Base-by-base conservation (phyloP, 2,888 invertebrate species). In the Mamestra brassicae region DNA sequence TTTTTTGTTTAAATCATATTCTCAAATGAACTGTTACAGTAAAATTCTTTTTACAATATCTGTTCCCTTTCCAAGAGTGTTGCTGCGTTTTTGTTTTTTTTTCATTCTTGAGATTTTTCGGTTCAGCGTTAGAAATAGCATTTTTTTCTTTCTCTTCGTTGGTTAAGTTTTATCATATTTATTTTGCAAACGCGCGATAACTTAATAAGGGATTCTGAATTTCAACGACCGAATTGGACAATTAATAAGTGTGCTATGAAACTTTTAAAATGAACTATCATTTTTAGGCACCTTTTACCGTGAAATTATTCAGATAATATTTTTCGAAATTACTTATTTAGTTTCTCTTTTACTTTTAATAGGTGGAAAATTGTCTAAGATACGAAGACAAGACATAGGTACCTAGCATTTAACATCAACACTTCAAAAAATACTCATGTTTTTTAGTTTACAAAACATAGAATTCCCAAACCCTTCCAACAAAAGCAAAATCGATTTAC, bases 91-190 rank as follows among this genome's bases (percentile, higher is more conserved):
- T 38, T 66, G n/a, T 2, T 63, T 60, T 55, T 55, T 58, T 66
- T 83, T 47, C 15, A 78, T 54, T 77, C 76, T 70, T 36, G n/a
- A 78, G 42, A 62, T 47, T 61, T 76, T n/a, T 61, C 42, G 62
- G 42, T 7, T 68, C 36, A 42, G 13, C 52, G 55, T 11, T 55
- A 50, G 38, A 38, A 71, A 50, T 63, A 3, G 15, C 15, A 58
- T 36, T 50, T 50, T 70, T 54, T 54, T 34, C 7, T 70, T 78
- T 15, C 5, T 50, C 13, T 1, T 2, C 54, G 42, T 42, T 11
- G 6, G 1, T 45, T n/a, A 4, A 5, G 15, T 47, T 50, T 67
- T 42, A 17, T 58, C 2, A 34, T 34, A 36, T 52, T 38, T 38
- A 5, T 45, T 67, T 42, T 45, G 42, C 17, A 38, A 67, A 13